Conservation (phyloP, 2,797 vertebrate species). For the Clarias laeviceps region DNA sequence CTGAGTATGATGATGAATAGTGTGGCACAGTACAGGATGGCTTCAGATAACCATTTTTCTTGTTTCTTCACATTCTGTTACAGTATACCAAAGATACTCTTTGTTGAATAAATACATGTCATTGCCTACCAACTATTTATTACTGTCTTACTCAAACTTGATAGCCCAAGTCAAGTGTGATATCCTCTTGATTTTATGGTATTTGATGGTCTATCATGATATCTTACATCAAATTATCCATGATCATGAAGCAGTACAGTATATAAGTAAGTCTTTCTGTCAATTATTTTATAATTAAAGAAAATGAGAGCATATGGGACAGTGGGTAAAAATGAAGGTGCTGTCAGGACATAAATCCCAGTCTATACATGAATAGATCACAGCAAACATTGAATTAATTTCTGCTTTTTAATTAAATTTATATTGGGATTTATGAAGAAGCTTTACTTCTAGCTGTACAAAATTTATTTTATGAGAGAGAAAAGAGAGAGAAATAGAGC, state of each 20-base stretch:
- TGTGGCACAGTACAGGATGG: too few relatives aligned
- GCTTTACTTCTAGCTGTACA: conserved; percentile 62
- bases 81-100: too few relatives aligned
- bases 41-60: too few relatives aligned
- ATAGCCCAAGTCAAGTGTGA: neutral
- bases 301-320: neutral
- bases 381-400: conserved; percentile 75
- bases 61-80: too few relatives aligned
- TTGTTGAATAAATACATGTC: too few relatives aligned
- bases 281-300: neutral
- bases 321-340: conserved; percentile 63
- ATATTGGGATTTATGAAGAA: conserved; percentile 71
- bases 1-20: too few relatives aligned
- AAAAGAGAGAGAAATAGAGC: conserved; percentile 38
- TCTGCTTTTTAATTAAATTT: conserved; percentile 75
- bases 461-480: conserved; percentile 53
- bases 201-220: neutral
- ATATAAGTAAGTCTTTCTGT: neutral
- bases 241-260: neutral
- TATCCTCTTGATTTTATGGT: neutral
- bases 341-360: conserved; percentile 71
- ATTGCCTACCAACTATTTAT: neutral
- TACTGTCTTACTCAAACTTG: neutral
- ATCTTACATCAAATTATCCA: neutral
- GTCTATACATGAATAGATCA: conserved; percentile 72